Percentiles rank a stretch among this genome's conserved stretches.
Conservation (phyloP, 2,888 invertebrate species). For the Drosophila peninsularis region DNA sequence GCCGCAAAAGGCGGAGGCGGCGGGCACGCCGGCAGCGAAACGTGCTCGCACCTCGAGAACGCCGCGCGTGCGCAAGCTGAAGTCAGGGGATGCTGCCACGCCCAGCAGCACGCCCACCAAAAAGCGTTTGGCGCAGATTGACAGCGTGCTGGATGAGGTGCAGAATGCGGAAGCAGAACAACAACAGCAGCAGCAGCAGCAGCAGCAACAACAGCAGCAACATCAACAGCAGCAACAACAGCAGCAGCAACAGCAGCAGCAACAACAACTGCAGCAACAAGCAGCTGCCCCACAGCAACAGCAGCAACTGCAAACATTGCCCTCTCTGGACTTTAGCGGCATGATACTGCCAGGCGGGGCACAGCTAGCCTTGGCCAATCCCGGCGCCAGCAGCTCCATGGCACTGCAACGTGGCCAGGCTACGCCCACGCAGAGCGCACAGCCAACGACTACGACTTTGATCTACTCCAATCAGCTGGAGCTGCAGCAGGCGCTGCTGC, state of each 20-base stretch:
- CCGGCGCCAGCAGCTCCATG: slow-evolving; percentile 78
- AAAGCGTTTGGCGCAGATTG: slow-evolving; percentile 81
- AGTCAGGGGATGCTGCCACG: slow-evolving; percentile 45
- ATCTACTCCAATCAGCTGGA: slow-evolving; percentile 84
- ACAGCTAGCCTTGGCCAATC: slow-evolving; percentile 82
- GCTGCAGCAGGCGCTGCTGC: slow-evolving; percentile 82
- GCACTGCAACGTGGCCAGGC: slow-evolving; percentile 62
- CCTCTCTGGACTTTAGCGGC: slow-evolving; percentile 82
- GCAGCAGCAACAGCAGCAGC: slow-evolving; percentile 42
- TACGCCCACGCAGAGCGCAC: slow-evolving; percentile 54
- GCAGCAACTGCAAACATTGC: slow-evolving; percentile 71
- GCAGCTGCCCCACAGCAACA: slow-evolving; percentile 56
- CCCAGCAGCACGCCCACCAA: slow-evolving; percentile 72
- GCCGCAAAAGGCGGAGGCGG: slow-evolving; percentile 51
- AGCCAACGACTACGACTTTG: slow-evolving; percentile 73
- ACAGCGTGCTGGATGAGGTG: slow-evolving; percentile 81
- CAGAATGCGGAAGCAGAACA: slow-evolving; percentile 70
- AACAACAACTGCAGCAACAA: slow-evolving; percentile 42
- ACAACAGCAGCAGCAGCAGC: slow-evolving; percentile 53
- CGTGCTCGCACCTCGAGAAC: slow-evolving; percentile 72
- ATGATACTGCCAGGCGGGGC: slow-evolving; percentile 83
- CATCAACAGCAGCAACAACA: slow-evolving; percentile 52
- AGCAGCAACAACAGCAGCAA: slow-evolving; percentile 50
- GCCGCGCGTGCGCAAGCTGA: slow-evolving; percentile 71
- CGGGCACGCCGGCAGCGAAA: slow-evolving; percentile 64